Evolutionary conservation across 2,113 vertebrate genomes (phyloP), one percentile per base, ranked within the genome.

Genomic region (Phylloscopus trochiloides): DNA sequence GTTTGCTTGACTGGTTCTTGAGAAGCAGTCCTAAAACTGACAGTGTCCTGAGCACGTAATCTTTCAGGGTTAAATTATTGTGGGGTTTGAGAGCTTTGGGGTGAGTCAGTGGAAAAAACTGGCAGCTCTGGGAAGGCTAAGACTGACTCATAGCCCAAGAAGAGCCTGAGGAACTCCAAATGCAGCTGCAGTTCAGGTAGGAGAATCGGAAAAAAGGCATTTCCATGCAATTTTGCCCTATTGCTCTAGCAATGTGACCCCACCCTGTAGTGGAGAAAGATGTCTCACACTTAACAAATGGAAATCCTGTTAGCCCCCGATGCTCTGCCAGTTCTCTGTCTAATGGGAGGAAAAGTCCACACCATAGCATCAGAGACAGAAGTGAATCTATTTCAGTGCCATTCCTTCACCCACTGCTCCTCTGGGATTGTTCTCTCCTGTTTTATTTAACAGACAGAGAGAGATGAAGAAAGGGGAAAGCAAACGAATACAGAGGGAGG

Each of bases 81-180:
- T 52, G 74, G 78, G 47, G 32, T 77, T 95, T 57, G 68, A 40
- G 83, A 78, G 67, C 70, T 86, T 97, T 92, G 54, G 67, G 48
- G 38, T 94, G 80, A 92, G 34, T 78, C 92, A 82, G 18, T 96
- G 92, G 95, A 97, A 97, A 97, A 94, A 80, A 68, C 68, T 73
- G 71, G 71, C 80, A 83, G 67, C 62, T 70, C 47, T 54, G 87
- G 68, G 62, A 95, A 90, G 78, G 20, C 59, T 96, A 82, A 82
- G 85, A 31, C 58, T 96, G 93, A 97, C 51, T 95, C 94, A 86
- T 42, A 80, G 82, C 86, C 45, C 66, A 94, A 51, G 72, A 86
- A 95, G 73, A 68, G 92, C 62, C 54, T 14, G 32, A 92, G 50
- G 54, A 95, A 36, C 59, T 95, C 88, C 86, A 94, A 96, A 86